Evolutionary conservation across 2,888 invertebrate species (phyloP), one percentile per base, ranked within the genome.

Genomic region (Lycophotia porphyrea): DNA sequence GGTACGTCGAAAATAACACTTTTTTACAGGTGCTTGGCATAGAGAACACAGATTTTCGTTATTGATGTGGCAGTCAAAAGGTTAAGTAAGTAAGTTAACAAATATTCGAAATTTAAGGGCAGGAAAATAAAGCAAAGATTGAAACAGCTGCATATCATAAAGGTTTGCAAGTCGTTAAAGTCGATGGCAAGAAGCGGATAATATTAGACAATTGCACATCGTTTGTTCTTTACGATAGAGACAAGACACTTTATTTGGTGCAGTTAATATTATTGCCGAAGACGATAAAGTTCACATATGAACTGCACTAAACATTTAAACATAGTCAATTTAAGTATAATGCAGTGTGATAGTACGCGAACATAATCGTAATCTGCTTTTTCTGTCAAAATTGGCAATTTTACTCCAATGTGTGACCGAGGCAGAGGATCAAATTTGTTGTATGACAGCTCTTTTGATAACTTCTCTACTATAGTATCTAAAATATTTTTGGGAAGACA

Each of bases 151-250:
- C 49, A 60, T 55, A 66, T 36, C 47, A 75, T 71, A 61, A 80
- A 72, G 69, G 34, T 70, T 76, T 49, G 67, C 67, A 36, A 58
- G 49, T 76, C 84, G 60, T 81, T 65, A 84, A 82, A 58, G 70
- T 71, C 64, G 44, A 81, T 58, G 67, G 42, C 61, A 31, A 73
- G 66, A 58, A 65, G 49, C 42, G 58, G 36, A 27, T 67, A 67
- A 63, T 61, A 71, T 49, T 61, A 84, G 60, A 64, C 60, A 70
- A 75, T 71, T 52, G 44, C 58, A 18, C 58, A 27, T 34, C 55
- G 52, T 55, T 82, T 69, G 58, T 55, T 61, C 47, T 78, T 69
- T 78, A 84, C 44, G 69, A 70, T 73, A 60, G 24, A 65, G 27
- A 15, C 44, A 68, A 52, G n/a, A 71, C 15, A 74, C 15, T 58